Conservation (phyloP, 2,113 vertebrate genomes). For the Mormoops blainvillei region DNA sequence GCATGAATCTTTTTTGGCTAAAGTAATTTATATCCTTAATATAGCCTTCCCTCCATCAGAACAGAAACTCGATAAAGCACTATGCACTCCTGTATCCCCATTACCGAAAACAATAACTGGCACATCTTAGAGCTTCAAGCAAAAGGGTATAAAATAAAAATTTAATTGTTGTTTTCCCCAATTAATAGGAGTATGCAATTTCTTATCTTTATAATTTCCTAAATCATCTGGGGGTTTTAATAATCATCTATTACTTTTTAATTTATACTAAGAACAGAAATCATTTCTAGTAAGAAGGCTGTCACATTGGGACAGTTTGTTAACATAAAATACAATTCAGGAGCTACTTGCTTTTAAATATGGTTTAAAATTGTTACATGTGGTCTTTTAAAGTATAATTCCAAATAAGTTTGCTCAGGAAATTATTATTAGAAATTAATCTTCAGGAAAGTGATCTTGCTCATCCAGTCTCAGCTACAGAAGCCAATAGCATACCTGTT, state of each 20-base stretch:
- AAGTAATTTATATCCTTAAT: not conserved
- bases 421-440: constrained; percentile 20
- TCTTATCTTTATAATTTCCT: not conserved
- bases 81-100: accelerated
- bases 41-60: not conserved
- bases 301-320: not conserved
- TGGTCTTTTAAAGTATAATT: not conserved
- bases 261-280: not conserved
- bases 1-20: not conserved
- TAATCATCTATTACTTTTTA: not conserved
- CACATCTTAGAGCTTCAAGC: not conserved
- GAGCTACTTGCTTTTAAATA: not conserved
- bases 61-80: not conserved
- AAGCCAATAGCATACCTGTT: constrained; percentile 84
- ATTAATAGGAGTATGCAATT: not conserved
- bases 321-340: not conserved
- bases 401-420: not conserved
- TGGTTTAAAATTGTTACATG: not conserved
- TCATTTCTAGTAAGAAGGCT: not conserved
- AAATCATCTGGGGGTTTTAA: not conserved
- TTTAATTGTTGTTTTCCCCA: not conserved
- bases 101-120: not conserved
- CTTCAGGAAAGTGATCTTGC: not conserved
- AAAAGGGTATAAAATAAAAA: not conserved
- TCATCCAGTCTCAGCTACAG: not conserved